phyloP scores from a whole-genome alignment of 2,113 vertebrate genomes.

The Tychaedon coryphoeus region DNA sequence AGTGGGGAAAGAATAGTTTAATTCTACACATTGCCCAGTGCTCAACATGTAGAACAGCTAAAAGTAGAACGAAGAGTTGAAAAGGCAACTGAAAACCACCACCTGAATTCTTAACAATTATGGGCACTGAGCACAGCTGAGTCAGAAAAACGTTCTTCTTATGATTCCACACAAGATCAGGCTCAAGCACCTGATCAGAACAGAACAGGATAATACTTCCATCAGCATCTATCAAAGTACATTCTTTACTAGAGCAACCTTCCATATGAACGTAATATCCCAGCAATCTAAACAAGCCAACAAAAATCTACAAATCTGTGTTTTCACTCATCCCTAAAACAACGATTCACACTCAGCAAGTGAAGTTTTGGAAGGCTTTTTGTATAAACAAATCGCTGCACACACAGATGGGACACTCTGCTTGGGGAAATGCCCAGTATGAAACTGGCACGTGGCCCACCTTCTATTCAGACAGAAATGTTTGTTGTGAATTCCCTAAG shows the following conservation, averaged over 20 bases:
- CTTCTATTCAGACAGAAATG: slow-evolving; percentile 29
- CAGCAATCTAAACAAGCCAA: neutral
- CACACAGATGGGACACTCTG: neutral
- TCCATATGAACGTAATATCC: neutral
- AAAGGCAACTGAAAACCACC: neutral
- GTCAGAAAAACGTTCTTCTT: neutral
- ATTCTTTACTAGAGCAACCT: neutral
- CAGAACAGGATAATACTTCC: neutral
- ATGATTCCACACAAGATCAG: neutral
- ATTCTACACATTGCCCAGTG: neutral
- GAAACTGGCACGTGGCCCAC: neutral
- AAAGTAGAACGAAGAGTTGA: neutral
- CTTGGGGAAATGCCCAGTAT: slow-evolving; percentile 33
- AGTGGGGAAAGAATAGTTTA: neutral
- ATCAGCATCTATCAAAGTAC: neutral
- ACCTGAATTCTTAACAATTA: neutral
- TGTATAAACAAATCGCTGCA: neutral
- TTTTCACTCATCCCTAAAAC: neutral
- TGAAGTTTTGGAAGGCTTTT: neutral
- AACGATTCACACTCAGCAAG: neutral
- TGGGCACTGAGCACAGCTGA: neutral
- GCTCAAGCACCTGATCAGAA: neutral
- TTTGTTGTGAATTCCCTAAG: slow-evolving; percentile 40
- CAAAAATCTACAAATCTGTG: neutral
- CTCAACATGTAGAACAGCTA: neutral